Evolutionary conservation across 2,888 invertebrate species (phyloP), one percentile per base, ranked within the genome.

Genomic region (Blastobasis adustella): DNA sequence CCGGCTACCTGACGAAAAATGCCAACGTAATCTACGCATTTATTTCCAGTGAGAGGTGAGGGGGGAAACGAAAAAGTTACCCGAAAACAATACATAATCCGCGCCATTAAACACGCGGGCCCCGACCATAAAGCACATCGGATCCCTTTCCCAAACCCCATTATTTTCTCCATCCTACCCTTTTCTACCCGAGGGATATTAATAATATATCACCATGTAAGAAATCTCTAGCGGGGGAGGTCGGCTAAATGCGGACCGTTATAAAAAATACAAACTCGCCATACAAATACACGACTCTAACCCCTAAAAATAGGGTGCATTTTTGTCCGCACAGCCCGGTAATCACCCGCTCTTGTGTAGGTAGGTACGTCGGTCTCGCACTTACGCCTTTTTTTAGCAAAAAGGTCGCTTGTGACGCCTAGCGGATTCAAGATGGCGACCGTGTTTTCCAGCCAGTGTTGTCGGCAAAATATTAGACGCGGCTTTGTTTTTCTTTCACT

Each of bases 131-230:
- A 80, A 78, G 68, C 67, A 71, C 71, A 63, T 60, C 63, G 60
- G 67, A 71, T 73, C 79, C 73, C 73, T 71, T 60, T 71, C 65
- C 65, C 68, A 69, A 74, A 66, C 70, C 59, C 70, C 23, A 23
- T 23, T 23, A 23, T 23, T 23, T 23, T 23, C 23, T 71, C 79
- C 75, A 80, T 79, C 77, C 80, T 77, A 73, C 77, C 76, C 71
- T 59, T 63, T 62, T 62, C 70, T 65, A 69, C 82, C 77, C 76
- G 67, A 66, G 71, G 74, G 71, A 76, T 80, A 83, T 83, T 82
- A 82, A 83, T 85, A 86, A 82, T 83, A 82, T 79, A 86, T 81
- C 73, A 76, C 76, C 67, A 77, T 79, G 82, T 84, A 87, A 87
- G 86, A 87, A 85, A 86, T 81, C 84, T 83, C 79, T 69, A 70